Percentiles rank a stretch among this genome's conserved stretches.
These are phyloP conservation scores for Ericerus pela DNA, from an alignment of 1,140 invertebrate species.

Conservation along the genomic window DNA sequence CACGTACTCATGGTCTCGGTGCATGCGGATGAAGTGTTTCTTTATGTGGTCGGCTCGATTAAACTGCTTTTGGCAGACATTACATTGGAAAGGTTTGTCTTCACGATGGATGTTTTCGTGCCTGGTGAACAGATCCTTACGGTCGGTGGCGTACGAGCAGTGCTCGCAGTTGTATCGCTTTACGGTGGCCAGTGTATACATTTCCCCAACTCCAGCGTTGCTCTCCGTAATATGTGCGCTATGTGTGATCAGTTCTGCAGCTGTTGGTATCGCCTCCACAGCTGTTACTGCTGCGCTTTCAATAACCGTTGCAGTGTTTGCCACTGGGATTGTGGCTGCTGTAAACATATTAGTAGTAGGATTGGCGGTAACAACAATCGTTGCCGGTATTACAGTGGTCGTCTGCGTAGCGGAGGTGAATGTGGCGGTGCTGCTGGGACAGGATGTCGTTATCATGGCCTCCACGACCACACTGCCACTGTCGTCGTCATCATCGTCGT, in stretches of 20 bases:
- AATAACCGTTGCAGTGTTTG: background rate
- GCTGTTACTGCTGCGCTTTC: background rate
- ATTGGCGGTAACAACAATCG: conserved; percentile 5
- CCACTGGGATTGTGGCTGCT: conserved; percentile 14
- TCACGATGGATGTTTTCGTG: conserved; percentile 92
- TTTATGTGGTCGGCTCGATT: conserved; percentile 90
- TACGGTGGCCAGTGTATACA: conserved; percentile 18
- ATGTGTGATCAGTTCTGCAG: background rate
- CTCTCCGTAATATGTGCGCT: conserved; percentile 8
- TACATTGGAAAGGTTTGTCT: conserved; percentile 85
- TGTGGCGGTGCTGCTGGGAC: no score
- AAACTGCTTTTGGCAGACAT: conserved; percentile 79
- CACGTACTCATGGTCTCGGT: conserved; percentile 69
- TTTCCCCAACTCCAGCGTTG: no score
- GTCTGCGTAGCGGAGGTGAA: conserved; percentile 14
- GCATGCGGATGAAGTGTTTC: conserved; percentile 82
- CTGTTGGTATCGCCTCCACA: background rate
- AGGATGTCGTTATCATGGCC: no score
- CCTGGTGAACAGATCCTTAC: conserved; percentile 81
- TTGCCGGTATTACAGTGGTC: background rate
- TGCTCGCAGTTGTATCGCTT: conserved; percentile 72
- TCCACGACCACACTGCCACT: no score
- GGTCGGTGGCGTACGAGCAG: conserved; percentile 78
- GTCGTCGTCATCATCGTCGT: no score
- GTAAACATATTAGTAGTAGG: no score